Conservation (phyloP, 2,888 invertebrate species). For the Alentia gelatinosa region DNA sequence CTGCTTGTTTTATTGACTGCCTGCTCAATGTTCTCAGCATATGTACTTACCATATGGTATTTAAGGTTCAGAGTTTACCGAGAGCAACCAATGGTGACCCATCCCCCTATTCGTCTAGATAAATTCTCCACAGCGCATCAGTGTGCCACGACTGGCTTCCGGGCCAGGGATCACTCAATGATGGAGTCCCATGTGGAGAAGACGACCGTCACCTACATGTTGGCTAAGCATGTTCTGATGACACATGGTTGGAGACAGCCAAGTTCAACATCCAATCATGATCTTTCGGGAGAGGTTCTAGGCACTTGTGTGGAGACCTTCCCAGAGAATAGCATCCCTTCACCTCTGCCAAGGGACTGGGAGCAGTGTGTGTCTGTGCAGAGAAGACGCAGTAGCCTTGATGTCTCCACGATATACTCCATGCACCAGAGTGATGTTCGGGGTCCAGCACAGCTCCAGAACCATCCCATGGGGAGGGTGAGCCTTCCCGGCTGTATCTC, state of each 20-base stretch:
- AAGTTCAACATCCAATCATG: background rate
- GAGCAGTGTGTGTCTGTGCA: background rate
- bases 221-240: background rate
- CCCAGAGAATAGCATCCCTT: background rate
- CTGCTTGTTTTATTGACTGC: background rate
- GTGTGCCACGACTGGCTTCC: background rate
- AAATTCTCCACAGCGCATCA: background rate
- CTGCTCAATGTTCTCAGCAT: background rate
- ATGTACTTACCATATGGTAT: background rate
- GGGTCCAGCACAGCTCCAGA: background rate
- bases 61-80: background rate
- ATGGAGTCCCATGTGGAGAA: background rate
- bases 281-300: background rate
- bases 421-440: background rate
- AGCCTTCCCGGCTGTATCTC: constrained; percentile 15
- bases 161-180: background rate
- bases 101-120: too few species aligned
- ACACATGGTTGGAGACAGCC: background rate
- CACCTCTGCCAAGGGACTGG: background rate
- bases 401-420: constrained; percentile 30
- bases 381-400: background rate
- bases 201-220: background rate
- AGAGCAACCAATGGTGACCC: background rate
- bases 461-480: background rate
- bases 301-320: background rate